Evolutionary conservation across 1,140 invertebrate species (phyloP).

Genomic region (Drosophila arawakana): DNA sequence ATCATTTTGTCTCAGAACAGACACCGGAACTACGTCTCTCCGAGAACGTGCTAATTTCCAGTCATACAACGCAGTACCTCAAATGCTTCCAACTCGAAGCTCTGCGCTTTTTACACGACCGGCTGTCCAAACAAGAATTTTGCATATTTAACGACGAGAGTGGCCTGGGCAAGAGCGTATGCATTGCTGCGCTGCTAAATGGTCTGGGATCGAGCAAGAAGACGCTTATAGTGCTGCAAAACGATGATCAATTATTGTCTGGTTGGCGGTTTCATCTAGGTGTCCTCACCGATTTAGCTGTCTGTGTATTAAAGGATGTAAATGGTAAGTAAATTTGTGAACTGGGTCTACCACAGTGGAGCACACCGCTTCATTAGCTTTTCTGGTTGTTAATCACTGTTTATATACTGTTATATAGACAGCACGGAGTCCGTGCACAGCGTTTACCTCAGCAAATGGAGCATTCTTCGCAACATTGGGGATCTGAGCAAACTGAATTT

Average conservation of each 20-base stretch:
- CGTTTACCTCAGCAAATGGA: slow-evolving; percentile 78
- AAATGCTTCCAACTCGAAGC: slow-evolving; percentile 76
- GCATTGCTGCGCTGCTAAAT: slow-evolving; percentile 61
- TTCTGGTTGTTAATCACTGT: neutral
- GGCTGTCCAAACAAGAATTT: slow-evolving; percentile 65
- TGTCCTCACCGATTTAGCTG: slow-evolving; percentile 61
- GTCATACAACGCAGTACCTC: slow-evolving; percentile 72
- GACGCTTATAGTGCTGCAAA: slow-evolving; percentile 70
- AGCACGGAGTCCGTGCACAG: slow-evolving; percentile 63
- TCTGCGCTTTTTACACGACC: slow-evolving; percentile 66
- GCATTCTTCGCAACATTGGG: slow-evolving; percentile 61
- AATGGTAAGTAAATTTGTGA: slow-evolving; percentile 40
- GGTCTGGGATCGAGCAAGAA: slow-evolving; percentile 58
- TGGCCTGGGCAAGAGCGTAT: slow-evolving; percentile 68
- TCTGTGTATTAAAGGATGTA: slow-evolving; percentile 60
- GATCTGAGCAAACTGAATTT: slow-evolving; percentile 77
- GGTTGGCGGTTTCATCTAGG: slow-evolving; percentile 78
- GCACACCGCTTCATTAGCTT: neutral
- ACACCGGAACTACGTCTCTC: slow-evolving; percentile 68
- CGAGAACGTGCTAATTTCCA: slow-evolving; percentile 57
- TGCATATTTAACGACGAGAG: slow-evolving; percentile 79
- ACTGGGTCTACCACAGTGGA: no score
- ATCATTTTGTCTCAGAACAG: slow-evolving; percentile 75
- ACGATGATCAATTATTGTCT: slow-evolving; percentile 69
- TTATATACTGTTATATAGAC: slow-evolving; percentile 46